Conservation (phyloP, 2,113 vertebrate genomes). For the Thryonomys swinderianus region DNA sequence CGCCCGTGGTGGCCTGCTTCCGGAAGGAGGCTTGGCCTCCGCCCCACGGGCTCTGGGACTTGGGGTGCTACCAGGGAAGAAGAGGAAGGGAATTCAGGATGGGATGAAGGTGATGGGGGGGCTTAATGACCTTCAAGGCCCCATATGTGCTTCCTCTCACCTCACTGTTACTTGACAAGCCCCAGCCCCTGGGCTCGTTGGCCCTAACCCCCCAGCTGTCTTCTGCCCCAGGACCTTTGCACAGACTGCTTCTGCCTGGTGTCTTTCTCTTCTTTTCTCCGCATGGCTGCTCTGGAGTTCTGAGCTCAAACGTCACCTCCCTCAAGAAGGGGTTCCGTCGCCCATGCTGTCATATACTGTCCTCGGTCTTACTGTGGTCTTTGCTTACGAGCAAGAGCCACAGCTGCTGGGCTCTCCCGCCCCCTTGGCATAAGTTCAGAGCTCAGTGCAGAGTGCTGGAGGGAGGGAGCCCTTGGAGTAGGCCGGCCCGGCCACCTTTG, state of each 20-base stretch:
- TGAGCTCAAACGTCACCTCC: background rate
- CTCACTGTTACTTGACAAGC: background rate
- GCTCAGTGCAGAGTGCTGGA: background rate
- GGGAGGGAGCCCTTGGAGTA: background rate
- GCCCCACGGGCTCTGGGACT: background rate
- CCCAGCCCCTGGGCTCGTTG: background rate
- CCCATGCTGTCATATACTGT: background rate
- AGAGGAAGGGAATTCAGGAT: background rate
- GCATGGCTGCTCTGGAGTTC: background rate
- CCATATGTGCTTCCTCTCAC: background rate
- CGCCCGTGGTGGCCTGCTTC: background rate
- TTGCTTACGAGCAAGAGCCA: background rate
- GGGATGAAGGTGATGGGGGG: background rate
- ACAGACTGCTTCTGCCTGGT: background rate
- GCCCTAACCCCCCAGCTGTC: background rate
- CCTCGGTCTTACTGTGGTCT: background rate
- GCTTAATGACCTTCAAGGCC: background rate
- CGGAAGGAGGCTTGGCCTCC: background rate
- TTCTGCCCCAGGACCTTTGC: conserved; percentile 9
- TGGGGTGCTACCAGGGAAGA: background rate
- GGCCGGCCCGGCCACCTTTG: background rate
- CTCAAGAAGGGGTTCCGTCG: background rate
- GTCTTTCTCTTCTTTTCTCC: background rate
- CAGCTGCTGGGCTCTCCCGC: background rate
- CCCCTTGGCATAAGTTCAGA: background rate